phyloP scores from a whole-genome alignment of 1,140 invertebrate genomes.

The Hermatobates lingyangjiaoensis region DNA sequence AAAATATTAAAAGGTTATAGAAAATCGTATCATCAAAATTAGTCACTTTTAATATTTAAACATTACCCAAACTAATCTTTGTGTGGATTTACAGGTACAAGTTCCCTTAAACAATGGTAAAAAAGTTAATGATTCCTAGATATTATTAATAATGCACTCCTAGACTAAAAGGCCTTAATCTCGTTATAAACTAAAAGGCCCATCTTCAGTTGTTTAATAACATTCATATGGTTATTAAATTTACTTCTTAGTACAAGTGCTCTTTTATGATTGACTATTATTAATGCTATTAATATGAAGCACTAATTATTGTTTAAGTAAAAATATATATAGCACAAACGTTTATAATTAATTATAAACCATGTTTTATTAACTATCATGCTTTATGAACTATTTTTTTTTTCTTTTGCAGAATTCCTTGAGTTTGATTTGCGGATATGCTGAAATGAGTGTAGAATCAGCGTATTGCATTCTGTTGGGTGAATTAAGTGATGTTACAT shows the following conservation, averaged over 20 bases:
- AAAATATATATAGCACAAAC: background rate
- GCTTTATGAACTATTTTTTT: slow-evolving; percentile 15
- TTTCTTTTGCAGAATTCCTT: slow-evolving; percentile 32
- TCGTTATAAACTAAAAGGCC: too few species aligned
- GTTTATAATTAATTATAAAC: background rate
- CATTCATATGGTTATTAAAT: background rate
- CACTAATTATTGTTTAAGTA: background rate
- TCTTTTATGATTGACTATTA: background rate
- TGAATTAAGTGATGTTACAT: slow-evolving; percentile 25
- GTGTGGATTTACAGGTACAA: background rate
- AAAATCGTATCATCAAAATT: background rate
- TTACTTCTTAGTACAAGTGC: background rate
- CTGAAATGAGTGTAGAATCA: slow-evolving; percentile 37
- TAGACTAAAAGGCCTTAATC: too few species aligned
- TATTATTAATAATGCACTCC: too few species aligned
- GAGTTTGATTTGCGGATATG: slow-evolving; percentile 30
- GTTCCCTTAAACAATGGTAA: background rate
- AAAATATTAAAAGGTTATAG: background rate
- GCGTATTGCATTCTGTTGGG: slow-evolving; percentile 34
- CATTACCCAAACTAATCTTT: background rate
- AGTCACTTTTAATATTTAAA: background rate
- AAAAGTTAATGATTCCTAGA: too few species aligned
- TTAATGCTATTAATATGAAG: background rate
- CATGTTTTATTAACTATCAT: slow-evolving; percentile 6
- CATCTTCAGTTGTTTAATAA: background rate